phyloP scores from a whole-genome alignment of 2,888 invertebrate genomes.

The Drosophila nr. perissopoda region DNA sequence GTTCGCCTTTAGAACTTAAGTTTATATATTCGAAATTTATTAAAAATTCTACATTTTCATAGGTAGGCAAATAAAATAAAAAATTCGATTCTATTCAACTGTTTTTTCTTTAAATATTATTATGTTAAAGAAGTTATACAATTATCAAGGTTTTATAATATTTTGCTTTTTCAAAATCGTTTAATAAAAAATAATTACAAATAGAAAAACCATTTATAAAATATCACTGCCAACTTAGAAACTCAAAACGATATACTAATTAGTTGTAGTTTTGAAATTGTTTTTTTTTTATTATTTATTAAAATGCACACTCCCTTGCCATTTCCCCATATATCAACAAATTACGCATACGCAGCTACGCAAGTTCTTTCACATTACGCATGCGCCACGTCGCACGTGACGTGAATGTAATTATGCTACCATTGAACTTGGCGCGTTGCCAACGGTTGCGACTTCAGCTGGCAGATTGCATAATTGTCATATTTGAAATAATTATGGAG shows the following conservation, averaged over 20 bases:
- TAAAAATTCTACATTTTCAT: neutral
- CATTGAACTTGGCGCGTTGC: slow-evolving; percentile 72
- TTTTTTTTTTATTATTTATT: neutral
- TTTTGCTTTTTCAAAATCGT: neutral
- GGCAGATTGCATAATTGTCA: slow-evolving; percentile 69
- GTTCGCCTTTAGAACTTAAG: neutral
- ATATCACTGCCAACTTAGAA: neutral
- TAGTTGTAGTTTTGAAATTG: neutral
- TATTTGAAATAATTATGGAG: slow-evolving; percentile 63
- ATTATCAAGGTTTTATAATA: neutral
- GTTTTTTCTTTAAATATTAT: neutral
- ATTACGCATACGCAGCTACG: slow-evolving; percentile 18
- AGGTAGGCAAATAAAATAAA: neutral
- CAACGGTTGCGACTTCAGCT: slow-evolving; percentile 36
- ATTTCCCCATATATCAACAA: neutral
- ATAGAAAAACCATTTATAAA: neutral
- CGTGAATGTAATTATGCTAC: slow-evolving; percentile 26
- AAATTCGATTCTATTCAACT: neutral
- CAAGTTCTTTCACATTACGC: slow-evolving; percentile 54
- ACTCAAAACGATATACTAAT: neutral
- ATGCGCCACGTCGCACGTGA: slow-evolving; percentile 53
- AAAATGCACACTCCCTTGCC: neutral
- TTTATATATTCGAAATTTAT: neutral
- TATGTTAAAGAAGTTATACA: neutral
- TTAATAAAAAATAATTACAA: neutral